Evolutionary conservation across 2,113 vertebrate species (phyloP).

Genomic region (Himantopus leucocephalus): DNA sequence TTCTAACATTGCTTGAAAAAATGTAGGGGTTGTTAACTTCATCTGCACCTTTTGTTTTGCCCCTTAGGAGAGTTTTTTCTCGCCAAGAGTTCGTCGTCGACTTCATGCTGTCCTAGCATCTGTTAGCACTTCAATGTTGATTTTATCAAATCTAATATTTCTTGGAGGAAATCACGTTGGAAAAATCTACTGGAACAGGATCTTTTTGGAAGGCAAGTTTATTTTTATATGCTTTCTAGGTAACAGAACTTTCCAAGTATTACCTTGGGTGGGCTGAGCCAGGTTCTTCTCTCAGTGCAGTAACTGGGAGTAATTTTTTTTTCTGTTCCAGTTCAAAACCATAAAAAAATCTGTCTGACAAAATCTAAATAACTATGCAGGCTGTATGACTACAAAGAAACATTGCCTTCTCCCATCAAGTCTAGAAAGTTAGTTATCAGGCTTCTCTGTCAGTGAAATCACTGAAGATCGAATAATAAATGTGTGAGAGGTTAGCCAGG

Average conservation of each 20-base stretch:
- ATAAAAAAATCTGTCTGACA: background rate
- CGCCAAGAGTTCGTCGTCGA: constrained; percentile 79
- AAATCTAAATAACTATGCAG: background rate
- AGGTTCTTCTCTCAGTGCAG: background rate
- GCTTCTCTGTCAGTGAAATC: background rate
- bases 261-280: background rate
- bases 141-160: constrained; percentile 96
- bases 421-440: background rate
- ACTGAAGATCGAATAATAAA: background rate
- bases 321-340: background rate
- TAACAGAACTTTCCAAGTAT: background rate
- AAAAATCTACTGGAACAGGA: constrained; percentile 90
- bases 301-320: background rate
- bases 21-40: background rate
- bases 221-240: constrained; percentile 12
- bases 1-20: background rate
- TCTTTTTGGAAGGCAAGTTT: constrained; percentile 88
- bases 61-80: constrained; percentile 79
- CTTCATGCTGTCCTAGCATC: constrained; percentile 85
- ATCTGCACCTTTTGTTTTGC: background rate
- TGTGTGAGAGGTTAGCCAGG: background rate
- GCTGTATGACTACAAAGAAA: background rate
- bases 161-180: constrained; percentile 90
- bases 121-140: constrained; percentile 89
- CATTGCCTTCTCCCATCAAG: background rate